phyloP scores from a whole-genome alignment of 2,113 vertebrate genomes.

The Alexandromys fortis region DNA sequence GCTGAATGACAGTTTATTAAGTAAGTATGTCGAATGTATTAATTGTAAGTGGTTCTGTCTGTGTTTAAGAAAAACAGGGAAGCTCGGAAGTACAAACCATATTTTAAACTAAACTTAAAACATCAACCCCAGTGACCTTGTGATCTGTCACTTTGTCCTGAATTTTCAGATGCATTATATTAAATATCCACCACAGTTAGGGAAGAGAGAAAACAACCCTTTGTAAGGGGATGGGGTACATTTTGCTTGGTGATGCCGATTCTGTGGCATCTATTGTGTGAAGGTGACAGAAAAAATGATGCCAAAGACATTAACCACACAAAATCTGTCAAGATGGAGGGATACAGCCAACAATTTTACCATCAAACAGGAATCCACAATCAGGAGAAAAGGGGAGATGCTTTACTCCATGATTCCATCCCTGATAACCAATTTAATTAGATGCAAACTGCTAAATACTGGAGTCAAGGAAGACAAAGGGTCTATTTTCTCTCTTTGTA shows the following conservation, averaged over 20 bases:
- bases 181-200: slow-evolving; percentile 19
- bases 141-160: slow-evolving; percentile 61
- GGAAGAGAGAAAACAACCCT: slow-evolving; percentile 26
- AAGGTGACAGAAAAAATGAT: slow-evolving; percentile 70
- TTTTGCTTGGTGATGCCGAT: slow-evolving; percentile 54
- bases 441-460: slow-evolving; percentile 76
- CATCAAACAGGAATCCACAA: slow-evolving; percentile 77
- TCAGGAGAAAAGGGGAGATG: slow-evolving; percentile 67
- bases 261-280: slow-evolving; percentile 49
- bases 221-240: slow-evolving; percentile 4
- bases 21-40: slow-evolving; percentile 76
- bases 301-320: slow-evolving; percentile 64
- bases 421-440: slow-evolving; percentile 81
- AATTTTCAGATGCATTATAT: slow-evolving; percentile 53
- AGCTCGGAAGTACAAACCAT: slow-evolving; percentile 51
- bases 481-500: slow-evolving; percentile 54
- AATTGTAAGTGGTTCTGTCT: slow-evolving; percentile 65
- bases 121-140: not conserved
- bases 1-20: slow-evolving; percentile 61
- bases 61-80: slow-evolving; percentile 34
- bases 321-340: slow-evolving; percentile 78
- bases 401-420: slow-evolving; percentile 61
- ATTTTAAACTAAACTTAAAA: slow-evolving; percentile 73
- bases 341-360: slow-evolving; percentile 79
- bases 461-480: slow-evolving; percentile 64